phyloP scores from a whole-genome alignment of 2,797 vertebrate species.

The Phoebastria nigripes region DNA sequence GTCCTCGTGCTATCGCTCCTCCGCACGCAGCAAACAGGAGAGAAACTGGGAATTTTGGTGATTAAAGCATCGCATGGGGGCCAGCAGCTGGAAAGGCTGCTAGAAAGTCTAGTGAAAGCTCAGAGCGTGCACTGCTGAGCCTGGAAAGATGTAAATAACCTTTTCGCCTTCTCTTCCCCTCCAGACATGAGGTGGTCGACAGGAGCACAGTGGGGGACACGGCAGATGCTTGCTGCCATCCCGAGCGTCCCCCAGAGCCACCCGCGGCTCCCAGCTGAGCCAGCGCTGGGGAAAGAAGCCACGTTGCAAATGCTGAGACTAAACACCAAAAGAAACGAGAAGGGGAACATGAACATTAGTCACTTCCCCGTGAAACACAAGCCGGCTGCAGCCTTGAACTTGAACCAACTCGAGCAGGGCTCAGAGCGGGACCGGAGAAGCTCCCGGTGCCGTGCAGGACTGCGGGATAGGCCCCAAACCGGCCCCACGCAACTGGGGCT shows the following conservation, averaged over 20 bases:
- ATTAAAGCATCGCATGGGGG: not conserved
- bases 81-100: not conserved
- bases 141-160: fast-evolving
- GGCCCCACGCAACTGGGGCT: fast-evolving
- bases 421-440: fast-evolving
- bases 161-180: not conserved
- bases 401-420: not conserved
- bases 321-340: not conserved
- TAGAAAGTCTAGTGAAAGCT: not conserved
- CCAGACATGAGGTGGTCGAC: fast-evolving
- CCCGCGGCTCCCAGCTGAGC: not conserved
- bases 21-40: fast-evolving
- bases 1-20: fast-evolving
- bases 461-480: not conserved
- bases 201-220: fast-evolving
- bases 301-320: not conserved
- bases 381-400: not conserved
- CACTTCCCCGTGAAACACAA: not conserved
- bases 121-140: fast-evolving
- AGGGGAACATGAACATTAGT: not conserved
- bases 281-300: not conserved
- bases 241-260: not conserved
- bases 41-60: not conserved
- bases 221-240: not conserved
- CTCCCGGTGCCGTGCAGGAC: fast-evolving